Evolutionary conservation across 2,113 vertebrate species (phyloP).

Genomic region (Neopipo cinnamomea): DNA sequence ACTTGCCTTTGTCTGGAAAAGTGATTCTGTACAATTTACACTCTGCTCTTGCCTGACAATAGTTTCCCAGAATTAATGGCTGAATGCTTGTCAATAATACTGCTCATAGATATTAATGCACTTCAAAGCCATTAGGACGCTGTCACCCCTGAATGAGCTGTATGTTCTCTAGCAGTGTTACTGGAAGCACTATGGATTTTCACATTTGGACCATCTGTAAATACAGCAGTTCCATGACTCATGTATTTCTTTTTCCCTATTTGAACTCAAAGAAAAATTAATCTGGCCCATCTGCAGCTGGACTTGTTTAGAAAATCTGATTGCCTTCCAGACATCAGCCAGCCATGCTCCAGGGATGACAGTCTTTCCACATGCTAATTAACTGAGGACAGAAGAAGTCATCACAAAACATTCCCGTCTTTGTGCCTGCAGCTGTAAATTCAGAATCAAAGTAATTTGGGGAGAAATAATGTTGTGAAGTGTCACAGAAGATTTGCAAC

Average conservation of each 20-base stretch:
- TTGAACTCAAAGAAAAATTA: constrained; percentile 38
- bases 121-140: background rate
- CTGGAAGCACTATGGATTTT: background rate
- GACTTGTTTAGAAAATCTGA: constrained; percentile 46
- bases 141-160: background rate
- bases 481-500: constrained; percentile 42
- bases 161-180: background rate
- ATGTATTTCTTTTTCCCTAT: background rate
- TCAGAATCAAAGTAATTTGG: constrained; percentile 44
- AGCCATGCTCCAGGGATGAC: constrained; percentile 15
- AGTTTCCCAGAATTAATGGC: background rate
- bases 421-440: constrained; percentile 58
- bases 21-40: background rate
- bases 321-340: constrained; percentile 41
- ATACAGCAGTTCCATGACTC: constrained; percentile 25
- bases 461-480: constrained; percentile 42
- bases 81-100: background rate
- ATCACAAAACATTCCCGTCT: constrained; percentile 14
- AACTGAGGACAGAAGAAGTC: constrained; percentile 52
- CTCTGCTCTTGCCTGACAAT: background rate
- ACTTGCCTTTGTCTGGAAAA: background rate
- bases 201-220: constrained; percentile 34
- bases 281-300: constrained; percentile 55
- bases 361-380: constrained; percentile 50
- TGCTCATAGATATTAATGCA: background rate